Evolutionary conservation across 1,140 invertebrate species (phyloP).

Genomic region (Musca vetustissima): DNA sequence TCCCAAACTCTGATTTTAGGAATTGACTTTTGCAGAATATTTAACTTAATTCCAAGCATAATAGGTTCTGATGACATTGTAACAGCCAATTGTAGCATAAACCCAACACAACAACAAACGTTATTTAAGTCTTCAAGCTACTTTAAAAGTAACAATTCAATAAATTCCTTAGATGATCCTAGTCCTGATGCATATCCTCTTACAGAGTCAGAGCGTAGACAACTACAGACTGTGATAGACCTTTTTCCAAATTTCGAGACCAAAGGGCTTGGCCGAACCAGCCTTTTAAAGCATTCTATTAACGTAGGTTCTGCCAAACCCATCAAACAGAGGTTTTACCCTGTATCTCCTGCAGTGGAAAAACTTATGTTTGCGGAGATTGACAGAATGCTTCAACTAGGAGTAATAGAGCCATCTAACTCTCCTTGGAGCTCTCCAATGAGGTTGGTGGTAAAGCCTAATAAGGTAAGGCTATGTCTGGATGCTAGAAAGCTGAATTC

Average conservation of each 20-base stretch:
- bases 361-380: too few species aligned
- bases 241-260: slow-evolving; percentile 26
- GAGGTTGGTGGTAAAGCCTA: slow-evolving; percentile 38
- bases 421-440: slow-evolving; percentile 28
- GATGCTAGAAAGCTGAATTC: slow-evolving; percentile 43
- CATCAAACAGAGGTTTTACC: too few species aligned
- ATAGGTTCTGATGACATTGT: background rate
- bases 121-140: background rate
- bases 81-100: background rate
- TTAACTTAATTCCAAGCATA: slow-evolving; percentile 1
- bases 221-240: slow-evolving; percentile 34
- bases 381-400: too few species aligned
- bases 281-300: too few species aligned
- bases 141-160: background rate
- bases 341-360: too few species aligned
- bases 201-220: slow-evolving; percentile 30
- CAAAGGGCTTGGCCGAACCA: too few species aligned
- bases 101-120: background rate
- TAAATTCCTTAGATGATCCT: background rate
- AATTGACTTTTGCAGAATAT: slow-evolving; percentile 10
- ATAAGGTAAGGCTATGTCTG: slow-evolving; percentile 38
- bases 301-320: too few species aligned
- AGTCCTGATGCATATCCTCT: slow-evolving; percentile 28
- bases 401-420: slow-evolving; percentile 30
- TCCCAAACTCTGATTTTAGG: background rate